phyloP scores from a whole-genome alignment of 2,888 invertebrate genomes.

The Dione juno region DNA sequence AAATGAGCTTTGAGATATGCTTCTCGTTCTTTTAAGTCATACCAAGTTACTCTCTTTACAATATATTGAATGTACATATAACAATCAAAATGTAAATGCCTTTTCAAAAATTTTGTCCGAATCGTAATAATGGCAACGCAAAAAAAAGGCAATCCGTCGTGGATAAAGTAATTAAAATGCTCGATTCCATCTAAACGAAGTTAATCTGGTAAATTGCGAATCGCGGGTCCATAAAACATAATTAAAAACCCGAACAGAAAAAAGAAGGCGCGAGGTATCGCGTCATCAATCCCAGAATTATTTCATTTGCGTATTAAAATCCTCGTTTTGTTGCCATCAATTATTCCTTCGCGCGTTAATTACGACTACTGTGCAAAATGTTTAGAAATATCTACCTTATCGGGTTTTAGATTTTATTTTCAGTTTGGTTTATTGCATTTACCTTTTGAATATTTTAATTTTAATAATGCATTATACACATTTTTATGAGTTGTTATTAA shows the following conservation, averaged over 20 bases:
- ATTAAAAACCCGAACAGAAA: constrained; percentile 79
- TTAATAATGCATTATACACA: too few species aligned
- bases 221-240: constrained; percentile 79
- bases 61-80: neutral
- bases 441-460: too few species aligned
- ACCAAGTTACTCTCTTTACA: neutral
- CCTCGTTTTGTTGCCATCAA: constrained; percentile 80
- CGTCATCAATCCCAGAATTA: constrained; percentile 82
- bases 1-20: too few species aligned
- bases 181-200: constrained; percentile 61
- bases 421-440: neutral
- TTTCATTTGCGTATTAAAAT: constrained; percentile 83
- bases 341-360: constrained; percentile 77
- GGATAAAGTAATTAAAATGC: constrained; percentile 53
- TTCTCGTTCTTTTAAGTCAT: too few species aligned
- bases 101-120: constrained; percentile 3
- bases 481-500: too few species aligned
- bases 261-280: constrained; percentile 66
- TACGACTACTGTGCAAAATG: constrained; percentile 63
- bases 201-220: constrained; percentile 79
- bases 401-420: neutral
- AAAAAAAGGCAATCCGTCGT: constrained; percentile 41
- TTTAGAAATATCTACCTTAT: constrained; percentile 54
- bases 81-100: neutral
- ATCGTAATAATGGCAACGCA: constrained; percentile 25